Percentiles rank a stretch among this genome's conserved stretches.
Evolutionary conservation across 2,113 vertebrate genomes (phyloP).

Genomic region (Misgurnus anguillicaudatus): DNA sequence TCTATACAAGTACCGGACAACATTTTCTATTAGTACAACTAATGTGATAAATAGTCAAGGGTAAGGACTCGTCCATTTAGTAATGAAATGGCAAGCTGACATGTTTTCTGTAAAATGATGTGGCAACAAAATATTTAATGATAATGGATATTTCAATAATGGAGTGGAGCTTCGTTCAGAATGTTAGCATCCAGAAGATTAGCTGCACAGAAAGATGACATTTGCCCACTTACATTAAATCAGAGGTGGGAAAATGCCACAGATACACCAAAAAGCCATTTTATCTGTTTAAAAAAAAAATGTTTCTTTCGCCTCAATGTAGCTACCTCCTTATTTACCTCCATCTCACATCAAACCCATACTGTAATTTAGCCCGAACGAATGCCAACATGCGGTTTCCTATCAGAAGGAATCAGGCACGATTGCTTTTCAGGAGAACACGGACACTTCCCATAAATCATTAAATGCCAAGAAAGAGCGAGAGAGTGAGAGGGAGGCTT

Average conservation of each 20-base stretch:
- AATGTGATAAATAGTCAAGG: too few species aligned
- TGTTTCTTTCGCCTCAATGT: neutral
- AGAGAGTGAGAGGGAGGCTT: neutral
- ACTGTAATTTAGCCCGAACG: neutral
- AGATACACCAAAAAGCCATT: conserved; percentile 31
- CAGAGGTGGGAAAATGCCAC: conserved; percentile 2
- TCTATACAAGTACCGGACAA: too few species aligned
- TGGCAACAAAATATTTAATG: conserved; percentile 31
- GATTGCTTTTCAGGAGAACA: conserved; percentile 63
- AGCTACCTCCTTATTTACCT: conserved; percentile 5
- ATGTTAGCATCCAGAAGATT: neutral
- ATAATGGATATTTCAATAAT: conserved; percentile 49
- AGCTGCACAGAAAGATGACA: conserved; percentile 4
- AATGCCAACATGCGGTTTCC: conserved; percentile 61
- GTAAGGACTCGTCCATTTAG: neutral
- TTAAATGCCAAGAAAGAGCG: neutral
- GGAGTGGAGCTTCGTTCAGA: conserved; percentile 23
- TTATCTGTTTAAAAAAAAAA: neutral
- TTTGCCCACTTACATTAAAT: conserved; percentile 6
- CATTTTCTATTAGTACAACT: too few species aligned
- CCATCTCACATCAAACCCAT: conserved; percentile 14
- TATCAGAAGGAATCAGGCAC: conserved; percentile 61
- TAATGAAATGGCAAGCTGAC: conserved; percentile 18
- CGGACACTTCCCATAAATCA: conserved; percentile 63
- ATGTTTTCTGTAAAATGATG: neutral